These are phyloP conservation scores for Melitaea cinxia DNA, from an alignment of 1,140 invertebrate genomes.

Conservation along the genomic window DNA sequence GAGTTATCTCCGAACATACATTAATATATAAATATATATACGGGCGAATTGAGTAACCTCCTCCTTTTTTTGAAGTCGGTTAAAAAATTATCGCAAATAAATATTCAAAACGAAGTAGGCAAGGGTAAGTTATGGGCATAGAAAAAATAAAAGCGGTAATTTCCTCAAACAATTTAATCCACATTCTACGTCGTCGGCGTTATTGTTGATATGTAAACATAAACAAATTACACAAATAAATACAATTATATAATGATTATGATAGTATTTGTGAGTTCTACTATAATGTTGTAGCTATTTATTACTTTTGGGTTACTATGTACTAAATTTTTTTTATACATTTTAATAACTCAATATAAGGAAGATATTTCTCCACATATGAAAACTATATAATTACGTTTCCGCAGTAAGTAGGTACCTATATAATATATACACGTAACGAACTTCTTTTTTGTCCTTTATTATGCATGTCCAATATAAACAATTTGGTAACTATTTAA, in stretches of 20 bases:
- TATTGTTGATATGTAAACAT: slow-evolving; percentile 33
- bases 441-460: no score
- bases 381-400: no score
- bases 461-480: no score
- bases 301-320: neutral
- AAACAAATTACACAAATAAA: slow-evolving; percentile 31
- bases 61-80: no score
- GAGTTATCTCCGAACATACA: no score
- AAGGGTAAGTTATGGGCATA: neutral
- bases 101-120: no score
- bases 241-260: slow-evolving; percentile 18
- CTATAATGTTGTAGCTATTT: neutral
- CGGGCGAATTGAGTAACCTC: no score
- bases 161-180: slow-evolving; percentile 42
- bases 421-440: no score
- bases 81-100: no score
- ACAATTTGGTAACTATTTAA: no score
- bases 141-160: slow-evolving; percentile 1
- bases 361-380: neutral
- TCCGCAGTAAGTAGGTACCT: no score
- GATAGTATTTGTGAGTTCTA: neutral
- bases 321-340: neutral
- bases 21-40: no score
- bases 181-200: slow-evolving; percentile 35
- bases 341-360: neutral